Conservation (phyloP, 2,888 invertebrate species). For the Blera fallax region DNA sequence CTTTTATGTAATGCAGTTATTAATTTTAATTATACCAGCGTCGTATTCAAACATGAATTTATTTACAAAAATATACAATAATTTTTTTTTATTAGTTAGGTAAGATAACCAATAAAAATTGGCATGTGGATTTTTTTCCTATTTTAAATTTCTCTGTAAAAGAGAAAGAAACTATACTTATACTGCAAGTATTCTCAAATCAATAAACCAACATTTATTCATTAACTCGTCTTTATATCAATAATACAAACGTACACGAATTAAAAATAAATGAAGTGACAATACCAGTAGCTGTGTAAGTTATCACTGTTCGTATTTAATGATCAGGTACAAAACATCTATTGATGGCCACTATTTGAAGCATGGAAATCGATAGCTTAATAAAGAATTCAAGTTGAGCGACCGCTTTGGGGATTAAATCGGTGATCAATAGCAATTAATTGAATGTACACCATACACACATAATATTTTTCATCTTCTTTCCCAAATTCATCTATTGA, state of each 20-base stretch:
- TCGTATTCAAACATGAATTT: conserved; percentile 40
- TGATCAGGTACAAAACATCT: conserved; percentile 32
- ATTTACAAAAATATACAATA: conserved; percentile 16
- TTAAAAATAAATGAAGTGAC: conserved; percentile 3
- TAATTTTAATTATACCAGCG: conserved; percentile 65
- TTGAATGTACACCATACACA: conserved; percentile 20
- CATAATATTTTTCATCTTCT: conserved; percentile 11
- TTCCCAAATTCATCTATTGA: conserved; percentile 10
- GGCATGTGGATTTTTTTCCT: background rate
- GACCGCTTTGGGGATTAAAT: conserved; percentile 52
- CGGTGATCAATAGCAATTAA: conserved; percentile 53
- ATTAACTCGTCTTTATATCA: background rate
- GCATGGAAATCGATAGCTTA: conserved; percentile 23
- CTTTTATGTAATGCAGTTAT: conserved; percentile 67
- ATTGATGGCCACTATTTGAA: background rate
- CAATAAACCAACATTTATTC: background rate
- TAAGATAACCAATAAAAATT: background rate
- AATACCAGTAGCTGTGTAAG: conserved; percentile 41
- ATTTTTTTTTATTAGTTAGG: background rate
- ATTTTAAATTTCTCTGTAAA: background rate
- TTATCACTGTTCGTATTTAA: conserved; percentile 6
- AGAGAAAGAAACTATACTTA: background rate
- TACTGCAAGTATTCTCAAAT: background rate
- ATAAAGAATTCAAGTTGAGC: conserved; percentile 49
- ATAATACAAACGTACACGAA: background rate